phyloP scores from a whole-genome alignment of 2,888 invertebrate genomes.

The Apotomis turbidana region DNA sequence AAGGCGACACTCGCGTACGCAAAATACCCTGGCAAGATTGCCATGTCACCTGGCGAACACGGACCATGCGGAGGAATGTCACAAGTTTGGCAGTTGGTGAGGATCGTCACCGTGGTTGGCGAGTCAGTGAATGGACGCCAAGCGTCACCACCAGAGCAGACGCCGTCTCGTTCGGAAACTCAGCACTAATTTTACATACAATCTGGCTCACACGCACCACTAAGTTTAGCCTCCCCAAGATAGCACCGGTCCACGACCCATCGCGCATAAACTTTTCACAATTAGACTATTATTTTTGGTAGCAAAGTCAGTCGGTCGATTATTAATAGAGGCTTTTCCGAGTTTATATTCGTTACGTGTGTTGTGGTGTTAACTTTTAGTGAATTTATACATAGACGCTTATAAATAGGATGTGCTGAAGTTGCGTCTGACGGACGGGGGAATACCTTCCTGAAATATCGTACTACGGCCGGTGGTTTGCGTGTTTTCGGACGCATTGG shows the following conservation, averaged over 20 bases:
- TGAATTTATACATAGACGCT: conserved; percentile 85
- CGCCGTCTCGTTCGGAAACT: conserved; percentile 76
- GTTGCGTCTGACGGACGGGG: conserved; percentile 84
- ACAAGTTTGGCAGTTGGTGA: conserved; percentile 80
- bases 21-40: conserved; percentile 37
- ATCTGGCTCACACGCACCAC: conserved; percentile 82
- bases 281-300: conserved; percentile 85
- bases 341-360: conserved; percentile 85
- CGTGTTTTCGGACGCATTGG: conserved; percentile 83
- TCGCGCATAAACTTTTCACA: conserved; percentile 85
- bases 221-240: conserved; percentile 85
- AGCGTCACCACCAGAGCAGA: conserved; percentile 72
- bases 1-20: conserved; percentile 28
- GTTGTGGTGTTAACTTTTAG: conserved; percentile 85
- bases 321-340: conserved; percentile 85
- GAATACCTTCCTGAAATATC: conserved; percentile 85
- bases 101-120: conserved; percentile 63
- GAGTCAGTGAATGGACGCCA: conserved; percentile 74
- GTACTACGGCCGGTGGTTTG: conserved; percentile 81
- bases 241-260: conserved; percentile 84
- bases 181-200: conserved; percentile 80
- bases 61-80: conserved; percentile 74
- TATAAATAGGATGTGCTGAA: conserved; percentile 84
- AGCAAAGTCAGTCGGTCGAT: conserved; percentile 85
- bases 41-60: conserved; percentile 63